A percentile compares a stretch with the other conserved stretches of the same genome.
Evolutionary conservation across 2,888 invertebrate genomes (phyloP).

Genomic region (Clitarchus hookeri): DNA sequence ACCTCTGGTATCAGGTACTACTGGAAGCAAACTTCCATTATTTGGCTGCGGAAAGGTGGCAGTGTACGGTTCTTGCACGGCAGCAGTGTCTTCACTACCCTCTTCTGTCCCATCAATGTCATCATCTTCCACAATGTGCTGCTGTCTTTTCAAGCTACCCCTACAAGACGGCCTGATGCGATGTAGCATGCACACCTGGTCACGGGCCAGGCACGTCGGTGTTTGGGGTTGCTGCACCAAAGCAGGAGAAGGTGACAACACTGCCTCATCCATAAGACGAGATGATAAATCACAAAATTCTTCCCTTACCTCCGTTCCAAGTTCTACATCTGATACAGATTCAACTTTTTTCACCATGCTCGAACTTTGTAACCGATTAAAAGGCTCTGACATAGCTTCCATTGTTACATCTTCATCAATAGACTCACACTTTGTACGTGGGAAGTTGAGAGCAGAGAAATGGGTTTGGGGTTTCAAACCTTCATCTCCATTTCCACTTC

Average conservation of each 20-base stretch:
- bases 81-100: not conserved
- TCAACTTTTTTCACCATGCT: not conserved
- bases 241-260: not conserved
- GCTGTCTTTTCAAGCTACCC: conserved; percentile 40
- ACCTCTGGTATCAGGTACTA: conserved; percentile 27
- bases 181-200: conserved; percentile 11
- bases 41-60: not conserved
- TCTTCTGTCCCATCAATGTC: not conserved
- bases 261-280: not conserved
- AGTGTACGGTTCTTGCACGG: not conserved
- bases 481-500: not conserved
- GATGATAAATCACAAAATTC: not conserved
- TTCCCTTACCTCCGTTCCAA: conserved; percentile 10
- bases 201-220: conserved; percentile 3
- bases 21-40: conserved; percentile 16
- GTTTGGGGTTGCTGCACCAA: not conserved
- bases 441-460: not conserved
- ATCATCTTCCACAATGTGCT: conserved; percentile 37
- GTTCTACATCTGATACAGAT: not conserved
- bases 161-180: conserved; percentile 22
- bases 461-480: not conserved
- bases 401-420: conserved; percentile 34
- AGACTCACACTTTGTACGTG: conserved; percentile 34
- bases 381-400: not conserved
- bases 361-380: not conserved